Base-by-base conservation (phyloP, 1,140 invertebrate genomes). In the Drosophila triauraria region DNA sequence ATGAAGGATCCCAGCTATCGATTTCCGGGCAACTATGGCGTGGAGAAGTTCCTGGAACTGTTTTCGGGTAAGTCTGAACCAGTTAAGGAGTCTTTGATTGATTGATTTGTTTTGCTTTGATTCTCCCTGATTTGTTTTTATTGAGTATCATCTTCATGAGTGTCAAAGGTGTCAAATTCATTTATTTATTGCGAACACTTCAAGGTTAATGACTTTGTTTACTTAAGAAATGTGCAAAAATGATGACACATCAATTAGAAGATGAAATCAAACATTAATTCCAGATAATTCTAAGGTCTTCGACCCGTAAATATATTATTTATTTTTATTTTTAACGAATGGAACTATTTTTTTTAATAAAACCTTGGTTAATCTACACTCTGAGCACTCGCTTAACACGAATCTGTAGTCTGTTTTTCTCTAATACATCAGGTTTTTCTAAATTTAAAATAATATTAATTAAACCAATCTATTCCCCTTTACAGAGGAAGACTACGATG, bases 401-500 rank as follows among this genome's bases (percentile, higher is more conserved):
- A 27, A 50, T 50, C 8, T 50, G 3, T 8, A 32, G 30, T 32
- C 8, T 8, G 32, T 2, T 9, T 35, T 10, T 0, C 8, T 13
- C 13, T 6, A 48, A 15, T 23, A 27, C 15, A 13, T 48, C 7
- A 38, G 12, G 17, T 13, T 38, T 30, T 27, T 20, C 20, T 20
- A 20, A 20, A 10, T 35, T 40, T 0, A 3, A 35, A 38, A 12
- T 38, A 13, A 13, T 43, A 3, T 43, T n/a, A 9, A 20, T 59
- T 42, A 44, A 1, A 9, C 32, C 8, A 30, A 57, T 44, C 40
- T 32, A 12, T 63, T 35, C 94, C 20, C 9, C 42, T 40, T 94
- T 93, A 58, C 95, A 95, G 97, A 99, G 95, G 97, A 98, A 92
- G 98, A 99, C 93, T 99, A 99, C 93, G 98, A 99, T 92, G 97